A percentile compares a stretch with the other conserved stretches of the same genome.
These are phyloP conservation scores for Leptoclinus maculatus DNA, from an alignment of 2,797 vertebrate species.

Conservation along the genomic window DNA sequence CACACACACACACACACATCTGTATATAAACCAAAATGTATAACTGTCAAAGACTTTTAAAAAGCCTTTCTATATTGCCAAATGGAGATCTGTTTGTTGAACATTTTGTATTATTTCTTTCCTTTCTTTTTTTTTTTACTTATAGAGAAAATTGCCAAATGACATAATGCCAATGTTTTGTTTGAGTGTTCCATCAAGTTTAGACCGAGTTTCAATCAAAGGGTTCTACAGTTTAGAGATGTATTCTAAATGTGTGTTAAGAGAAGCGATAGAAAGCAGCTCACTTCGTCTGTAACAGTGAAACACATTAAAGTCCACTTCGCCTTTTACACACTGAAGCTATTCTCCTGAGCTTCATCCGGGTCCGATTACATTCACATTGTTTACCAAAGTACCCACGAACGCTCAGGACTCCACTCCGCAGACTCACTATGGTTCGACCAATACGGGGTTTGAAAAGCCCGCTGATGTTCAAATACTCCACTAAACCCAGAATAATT, in stretches of 20 bases:
- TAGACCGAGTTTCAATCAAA: conserved; percentile 26
- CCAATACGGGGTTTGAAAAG: neutral
- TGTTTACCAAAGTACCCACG: conserved; percentile 50
- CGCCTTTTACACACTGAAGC: conserved; percentile 9
- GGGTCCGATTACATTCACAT: conserved; percentile 2
- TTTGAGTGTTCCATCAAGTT: conserved; percentile 56
- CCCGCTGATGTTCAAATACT: too few species aligned
- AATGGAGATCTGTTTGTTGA: conserved; percentile 76
- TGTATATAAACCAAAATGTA: conserved; percentile 80
- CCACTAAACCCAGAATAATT: neutral
- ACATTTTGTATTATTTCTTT: conserved; percentile 67
- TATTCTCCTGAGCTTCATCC: neutral
- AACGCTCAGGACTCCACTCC: conserved; percentile 65
- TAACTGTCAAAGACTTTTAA: conserved; percentile 63
- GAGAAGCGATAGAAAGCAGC: neutral
- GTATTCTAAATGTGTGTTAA: too few species aligned
- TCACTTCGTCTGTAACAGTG: conserved; percentile 1
- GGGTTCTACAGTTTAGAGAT: conserved; percentile 21
- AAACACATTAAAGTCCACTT: conserved; percentile 21
- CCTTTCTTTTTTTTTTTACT: conserved; percentile 52
- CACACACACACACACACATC: neutral
- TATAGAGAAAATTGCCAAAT: conserved; percentile 79
- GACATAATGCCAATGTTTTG: conserved; percentile 74
- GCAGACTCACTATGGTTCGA: conserved; percentile 4
- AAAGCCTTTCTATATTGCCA: conserved; percentile 81